These are phyloP conservation scores for Sinelater perroti DNA, from an alignment of 2,888 invertebrate genomes.

Conservation along the genomic window DNA sequence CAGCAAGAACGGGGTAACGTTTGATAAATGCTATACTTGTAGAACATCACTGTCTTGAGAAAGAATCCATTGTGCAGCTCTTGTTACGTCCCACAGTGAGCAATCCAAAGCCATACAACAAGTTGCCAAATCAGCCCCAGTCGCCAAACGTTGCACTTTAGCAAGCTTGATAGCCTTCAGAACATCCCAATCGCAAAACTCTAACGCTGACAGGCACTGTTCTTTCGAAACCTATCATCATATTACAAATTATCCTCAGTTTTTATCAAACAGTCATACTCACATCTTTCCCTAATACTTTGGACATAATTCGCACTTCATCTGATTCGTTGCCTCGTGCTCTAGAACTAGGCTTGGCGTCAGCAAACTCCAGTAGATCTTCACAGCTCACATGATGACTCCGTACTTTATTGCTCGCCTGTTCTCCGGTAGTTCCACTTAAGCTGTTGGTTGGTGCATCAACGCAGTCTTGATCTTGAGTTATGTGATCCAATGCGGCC, in stretches of 20 bases:
- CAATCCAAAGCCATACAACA: slow-evolving; percentile 67
- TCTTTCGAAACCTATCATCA: slow-evolving; percentile 70
- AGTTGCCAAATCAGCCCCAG: slow-evolving; percentile 52
- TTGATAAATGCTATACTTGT: slow-evolving; percentile 32
- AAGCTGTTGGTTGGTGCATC: slow-evolving; percentile 51
- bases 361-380: slow-evolving; percentile 88
- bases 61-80: slow-evolving; percentile 71
- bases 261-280: slow-evolving; percentile 46
- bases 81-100: slow-evolving; percentile 72
- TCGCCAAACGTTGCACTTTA: slow-evolving; percentile 67
- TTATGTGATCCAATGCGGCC: slow-evolving; percentile 68
- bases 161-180: slow-evolving; percentile 87
- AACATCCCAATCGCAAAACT: slow-evolving; percentile 88
- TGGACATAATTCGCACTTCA: slow-evolving; percentile 91
- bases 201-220: slow-evolving; percentile 81
- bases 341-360: slow-evolving; percentile 81
- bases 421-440: slow-evolving; percentile 21
- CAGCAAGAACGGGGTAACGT: background rate
- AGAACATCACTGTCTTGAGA: slow-evolving; percentile 53
- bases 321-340: slow-evolving; percentile 88
- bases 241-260: background rate
- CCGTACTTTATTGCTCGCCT: slow-evolving; percentile 40
- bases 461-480: slow-evolving; percentile 50
- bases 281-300: slow-evolving; percentile 81
- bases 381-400: slow-evolving; percentile 91